Percentiles rank a stretch among this genome's conserved stretches.
phyloP scores from a whole-genome alignment of 2,888 invertebrate species.

The Unio pictorum region DNA sequence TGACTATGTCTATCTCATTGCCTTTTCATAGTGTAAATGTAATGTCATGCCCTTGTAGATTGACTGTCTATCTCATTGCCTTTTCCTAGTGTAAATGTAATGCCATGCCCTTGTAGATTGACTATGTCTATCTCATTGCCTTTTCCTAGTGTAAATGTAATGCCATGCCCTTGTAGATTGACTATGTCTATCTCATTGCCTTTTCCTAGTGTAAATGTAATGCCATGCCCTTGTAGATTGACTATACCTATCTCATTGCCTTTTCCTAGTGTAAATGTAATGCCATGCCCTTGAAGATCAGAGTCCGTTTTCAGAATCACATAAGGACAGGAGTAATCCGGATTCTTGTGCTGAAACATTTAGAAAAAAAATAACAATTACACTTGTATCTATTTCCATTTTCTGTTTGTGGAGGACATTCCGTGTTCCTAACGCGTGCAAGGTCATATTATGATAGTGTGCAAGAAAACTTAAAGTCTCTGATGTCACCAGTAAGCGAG shows the following conservation, averaged over 20 bases:
- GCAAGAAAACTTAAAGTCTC: no score
- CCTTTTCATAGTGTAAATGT: no score
- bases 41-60: no score
- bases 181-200: conserved; percentile 85
- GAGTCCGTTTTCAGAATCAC: conserved; percentile 81
- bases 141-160: conserved; percentile 90
- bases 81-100: conserved; percentile 90
- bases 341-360: conserved; percentile 81
- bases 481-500: no score
- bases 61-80: conserved; percentile 83
- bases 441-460: no score
- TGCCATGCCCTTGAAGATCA: conserved; percentile 81
- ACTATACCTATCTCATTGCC: conserved; percentile 85
- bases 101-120: conserved; percentile 81
- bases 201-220: conserved; percentile 90
- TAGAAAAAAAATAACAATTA: conserved; percentile 3
- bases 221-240: conserved; percentile 78
- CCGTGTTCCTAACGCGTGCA: background rate
- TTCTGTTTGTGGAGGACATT: background rate
- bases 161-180: conserved; percentile 78
- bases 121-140: conserved; percentile 83
- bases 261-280: conserved; percentile 90
- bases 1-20: no score
- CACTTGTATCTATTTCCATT: background rate
- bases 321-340: conserved; percentile 93